Evolutionary conservation across 2,113 vertebrate genomes (phyloP).

Genomic region (Rallus limicola): DNA sequence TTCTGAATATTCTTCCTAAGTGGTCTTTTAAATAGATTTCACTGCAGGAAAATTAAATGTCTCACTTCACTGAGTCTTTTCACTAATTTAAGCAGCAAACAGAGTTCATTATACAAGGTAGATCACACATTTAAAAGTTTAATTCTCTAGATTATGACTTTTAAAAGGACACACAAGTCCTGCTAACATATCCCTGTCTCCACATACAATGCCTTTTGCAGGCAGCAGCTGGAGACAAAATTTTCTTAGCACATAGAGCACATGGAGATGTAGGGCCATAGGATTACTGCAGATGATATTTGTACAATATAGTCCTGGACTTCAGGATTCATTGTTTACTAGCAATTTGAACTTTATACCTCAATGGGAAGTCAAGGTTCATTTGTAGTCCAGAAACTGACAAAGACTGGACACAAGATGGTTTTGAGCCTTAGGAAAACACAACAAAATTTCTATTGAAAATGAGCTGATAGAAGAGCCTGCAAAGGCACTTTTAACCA

Average conservation of each 20-base stretch:
- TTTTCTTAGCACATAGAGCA: background rate
- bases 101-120: background rate
- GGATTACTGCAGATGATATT: background rate
- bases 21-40: constrained; percentile 8
- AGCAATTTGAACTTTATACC: background rate
- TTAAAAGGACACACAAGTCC: background rate
- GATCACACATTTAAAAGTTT: constrained; percentile 23
- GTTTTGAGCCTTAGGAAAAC: background rate
- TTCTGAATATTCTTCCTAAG: constrained; percentile 26
- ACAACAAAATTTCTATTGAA: background rate
- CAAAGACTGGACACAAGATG: background rate
- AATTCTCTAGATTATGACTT: constrained; percentile 7
- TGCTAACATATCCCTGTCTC: background rate
- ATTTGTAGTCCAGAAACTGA: background rate
- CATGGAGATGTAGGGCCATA: background rate
- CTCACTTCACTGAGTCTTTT: constrained; percentile 6
- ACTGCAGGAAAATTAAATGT: constrained; percentile 17
- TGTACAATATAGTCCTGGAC: background rate
- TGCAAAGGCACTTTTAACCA: background rate
- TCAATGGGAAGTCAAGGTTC: background rate
- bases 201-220: background rate
- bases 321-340: background rate
- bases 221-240: background rate
- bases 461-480: background rate
- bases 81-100: background rate